These are phyloP conservation scores for Meda fulgida DNA, from an alignment of 2,797 vertebrate genomes.

Conservation along the genomic window DNA sequence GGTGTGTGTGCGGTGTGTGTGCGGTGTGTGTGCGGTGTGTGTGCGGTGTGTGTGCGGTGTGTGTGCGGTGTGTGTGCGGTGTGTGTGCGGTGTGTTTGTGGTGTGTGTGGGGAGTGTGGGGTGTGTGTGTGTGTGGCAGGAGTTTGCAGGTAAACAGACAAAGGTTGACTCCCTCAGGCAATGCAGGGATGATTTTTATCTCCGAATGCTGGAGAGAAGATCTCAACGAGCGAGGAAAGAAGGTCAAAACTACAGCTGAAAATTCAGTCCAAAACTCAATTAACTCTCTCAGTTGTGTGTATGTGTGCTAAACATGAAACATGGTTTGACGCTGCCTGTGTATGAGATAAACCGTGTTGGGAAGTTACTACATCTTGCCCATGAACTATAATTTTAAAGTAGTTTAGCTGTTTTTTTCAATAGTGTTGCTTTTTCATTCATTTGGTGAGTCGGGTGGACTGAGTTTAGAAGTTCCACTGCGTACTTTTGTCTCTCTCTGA, in stretches of 20 bases:
- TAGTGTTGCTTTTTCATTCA: neutral
- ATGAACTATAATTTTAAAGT: neutral
- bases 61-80: too few species aligned
- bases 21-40: too few species aligned
- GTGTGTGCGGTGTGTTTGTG: neutral
- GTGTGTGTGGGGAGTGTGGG: neutral
- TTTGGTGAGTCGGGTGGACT: conserved; percentile 39
- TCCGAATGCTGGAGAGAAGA: conserved; percentile 12
- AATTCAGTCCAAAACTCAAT: conserved; percentile 37
- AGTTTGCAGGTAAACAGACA: conserved; percentile 45
- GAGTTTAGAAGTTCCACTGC: conserved; percentile 50
- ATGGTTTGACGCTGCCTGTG: neutral
- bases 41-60: too few species aligned
- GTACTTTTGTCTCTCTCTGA: neutral
- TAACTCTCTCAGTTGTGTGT: conserved; percentile 12
- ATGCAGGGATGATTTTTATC: conserved; percentile 39
- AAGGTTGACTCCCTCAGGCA: conserved; percentile 32
- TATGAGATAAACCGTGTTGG: neutral
- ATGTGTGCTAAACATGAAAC: conserved; percentile 12
- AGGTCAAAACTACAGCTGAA: conserved; percentile 40
- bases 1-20: neutral
- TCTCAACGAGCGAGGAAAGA: conserved; percentile 27
- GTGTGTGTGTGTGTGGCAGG: neutral
- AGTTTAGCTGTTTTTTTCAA: neutral
- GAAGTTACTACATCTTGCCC: neutral